Percentiles rank a stretch among this genome's conserved stretches.
Conservation (phyloP, 2,113 vertebrate genomes). For the Oceanites oceanicus region DNA sequence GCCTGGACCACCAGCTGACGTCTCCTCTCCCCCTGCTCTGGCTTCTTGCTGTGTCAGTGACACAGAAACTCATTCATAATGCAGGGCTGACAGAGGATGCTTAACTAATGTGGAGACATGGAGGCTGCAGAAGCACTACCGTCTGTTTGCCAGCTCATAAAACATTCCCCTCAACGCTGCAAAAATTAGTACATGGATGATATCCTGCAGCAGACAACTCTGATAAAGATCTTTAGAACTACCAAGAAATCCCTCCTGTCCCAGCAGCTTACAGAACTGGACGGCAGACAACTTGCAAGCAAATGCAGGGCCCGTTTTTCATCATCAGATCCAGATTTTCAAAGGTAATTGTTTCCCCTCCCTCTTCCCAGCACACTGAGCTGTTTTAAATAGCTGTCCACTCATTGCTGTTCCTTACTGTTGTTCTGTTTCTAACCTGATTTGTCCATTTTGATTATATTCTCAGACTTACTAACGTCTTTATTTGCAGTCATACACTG, state of each 20-base stretch:
- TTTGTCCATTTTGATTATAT: background rate
- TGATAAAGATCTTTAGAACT: background rate
- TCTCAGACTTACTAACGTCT: background rate
- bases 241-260: background rate
- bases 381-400: background rate
- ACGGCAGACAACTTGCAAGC: background rate
- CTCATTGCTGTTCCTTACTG: background rate
- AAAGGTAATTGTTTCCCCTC: background rate
- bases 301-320: background rate
- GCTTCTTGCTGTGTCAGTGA: background rate
- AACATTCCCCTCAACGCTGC: background rate
- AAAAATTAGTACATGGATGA: background rate
- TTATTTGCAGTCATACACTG: background rate
- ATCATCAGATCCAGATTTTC: background rate
- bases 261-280: background rate
- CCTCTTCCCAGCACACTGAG: background rate
- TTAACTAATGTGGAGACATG: background rate
- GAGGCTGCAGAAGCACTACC: background rate
- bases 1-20: conserved; percentile 43
- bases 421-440: background rate
- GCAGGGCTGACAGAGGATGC: background rate
- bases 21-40: background rate
- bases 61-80: conserved; percentile 14
- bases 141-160: conserved; percentile 7
- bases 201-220: background rate